Evolutionary conservation across 2,113 vertebrate genomes (phyloP), one percentile per base, ranked within the genome.

Genomic region (Hemichromis elongatus): DNA sequence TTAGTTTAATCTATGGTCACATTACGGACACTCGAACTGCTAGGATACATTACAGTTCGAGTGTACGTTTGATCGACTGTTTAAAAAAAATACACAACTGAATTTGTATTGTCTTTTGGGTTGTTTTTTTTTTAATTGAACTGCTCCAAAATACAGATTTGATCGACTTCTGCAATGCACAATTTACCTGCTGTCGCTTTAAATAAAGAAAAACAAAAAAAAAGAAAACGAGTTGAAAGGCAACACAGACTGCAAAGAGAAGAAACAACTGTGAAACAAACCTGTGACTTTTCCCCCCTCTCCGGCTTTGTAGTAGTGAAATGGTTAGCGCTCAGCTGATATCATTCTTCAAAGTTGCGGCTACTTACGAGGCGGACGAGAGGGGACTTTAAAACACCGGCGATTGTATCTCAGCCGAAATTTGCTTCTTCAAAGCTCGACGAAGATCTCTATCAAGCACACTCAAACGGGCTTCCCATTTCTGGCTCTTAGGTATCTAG

Each of bases 271-370:
- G 82, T 50, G 61, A 80, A 86, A 96, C 96, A 93, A 95, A 96
- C 96, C 96, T 96, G 90, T 70, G 10, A 95, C 95, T 95, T 95
- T 55, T 2, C 19, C 33, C 59, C 54, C 75, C 80, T 86, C 89
- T 92, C 84, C 77, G 61, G 86, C 52, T 90, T 81, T 70, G 83
- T 80, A 68, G 84, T 83, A 88, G 73, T 50, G 83, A 68, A 83
- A 84, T 35, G 80, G 56, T 88, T 75, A 86, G 89, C 78, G 90
- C 88, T 92, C 80, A 70, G 61, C 83, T 86, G 54, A 37, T 77
- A 61, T 90, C 94, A 90, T 93, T 93, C 91, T 93, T 92, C 84
- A 91, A 93, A 95, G 94, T 94, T 95, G 86, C 87, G 47, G 83
- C 73, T 83, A 80, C 83, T 82, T 24, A 28, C 55, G 8, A 77